These are phyloP conservation scores for Glossophaga mutica DNA, from an alignment of 2,797 vertebrate genomes.

Conservation along the genomic window DNA sequence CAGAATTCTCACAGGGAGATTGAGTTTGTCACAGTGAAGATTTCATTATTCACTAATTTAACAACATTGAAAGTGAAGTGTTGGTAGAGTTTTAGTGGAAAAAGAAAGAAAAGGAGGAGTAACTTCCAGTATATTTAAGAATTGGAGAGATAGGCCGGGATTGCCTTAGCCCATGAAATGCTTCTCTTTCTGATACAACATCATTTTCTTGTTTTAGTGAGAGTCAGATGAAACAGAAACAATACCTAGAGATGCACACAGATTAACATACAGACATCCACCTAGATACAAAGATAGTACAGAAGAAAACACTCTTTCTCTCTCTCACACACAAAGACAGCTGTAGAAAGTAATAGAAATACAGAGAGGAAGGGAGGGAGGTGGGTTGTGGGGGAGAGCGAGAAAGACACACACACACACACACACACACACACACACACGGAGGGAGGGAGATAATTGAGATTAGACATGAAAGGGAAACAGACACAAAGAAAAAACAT, in stretches of 20 bases:
- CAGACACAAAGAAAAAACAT: neutral
- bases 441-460: neutral
- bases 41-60: constrained; percentile 43
- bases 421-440: too few species aligned
- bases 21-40: constrained; percentile 20
- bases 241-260: neutral
- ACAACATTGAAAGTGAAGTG: neutral
- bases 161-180: neutral
- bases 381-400: neutral
- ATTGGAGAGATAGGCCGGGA: neutral
- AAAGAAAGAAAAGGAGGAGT: neutral
- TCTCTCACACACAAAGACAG: neutral
- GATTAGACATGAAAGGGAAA: neutral
- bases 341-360: neutral
- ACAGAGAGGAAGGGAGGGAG: neutral
- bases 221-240: neutral
- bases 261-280: neutral
- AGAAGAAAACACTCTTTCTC: neutral
- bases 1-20: constrained; percentile 1
- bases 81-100: neutral
- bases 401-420: neutral
- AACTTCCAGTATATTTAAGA: neutral
- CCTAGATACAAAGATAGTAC: neutral
- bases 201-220: neutral
- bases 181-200: neutral